Evolutionary conservation across 2,113 vertebrate species (phyloP).

Genomic region (Parotia lawesii): DNA sequence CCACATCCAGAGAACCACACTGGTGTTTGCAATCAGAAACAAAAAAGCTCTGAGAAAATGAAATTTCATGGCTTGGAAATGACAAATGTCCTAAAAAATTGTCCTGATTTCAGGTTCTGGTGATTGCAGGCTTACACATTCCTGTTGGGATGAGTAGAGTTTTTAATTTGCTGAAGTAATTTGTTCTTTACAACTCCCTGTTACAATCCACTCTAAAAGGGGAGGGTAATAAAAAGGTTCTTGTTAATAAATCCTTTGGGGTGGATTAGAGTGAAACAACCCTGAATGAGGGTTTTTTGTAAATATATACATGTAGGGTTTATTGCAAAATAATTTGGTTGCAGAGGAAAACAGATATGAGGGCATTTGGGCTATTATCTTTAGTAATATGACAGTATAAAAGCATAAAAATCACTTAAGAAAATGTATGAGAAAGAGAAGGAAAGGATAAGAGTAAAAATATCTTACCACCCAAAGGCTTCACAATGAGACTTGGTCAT

Average conservation of each 20-base stretch:
- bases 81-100: not conserved
- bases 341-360: not conserved
- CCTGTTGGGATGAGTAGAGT: not conserved
- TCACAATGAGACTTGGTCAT: accelerated
- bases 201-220: not conserved
- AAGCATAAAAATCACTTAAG: not conserved
- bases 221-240: not conserved
- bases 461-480: not conserved
- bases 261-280: not conserved
- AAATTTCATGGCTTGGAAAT: not conserved
- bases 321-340: not conserved
- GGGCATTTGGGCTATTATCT: not conserved
- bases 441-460: not conserved
- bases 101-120: not conserved
- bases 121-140: not conserved
- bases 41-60: not conserved
- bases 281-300: not conserved
- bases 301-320: not conserved
- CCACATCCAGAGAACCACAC: not conserved
- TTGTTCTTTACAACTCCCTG: not conserved
- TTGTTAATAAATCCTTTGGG: not conserved
- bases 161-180: not conserved
- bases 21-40: not conserved
- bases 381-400: not conserved
- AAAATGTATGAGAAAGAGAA: not conserved